These are phyloP conservation scores for Neria commutata DNA, from an alignment of 2,888 invertebrate species.

Conservation along the genomic window DNA sequence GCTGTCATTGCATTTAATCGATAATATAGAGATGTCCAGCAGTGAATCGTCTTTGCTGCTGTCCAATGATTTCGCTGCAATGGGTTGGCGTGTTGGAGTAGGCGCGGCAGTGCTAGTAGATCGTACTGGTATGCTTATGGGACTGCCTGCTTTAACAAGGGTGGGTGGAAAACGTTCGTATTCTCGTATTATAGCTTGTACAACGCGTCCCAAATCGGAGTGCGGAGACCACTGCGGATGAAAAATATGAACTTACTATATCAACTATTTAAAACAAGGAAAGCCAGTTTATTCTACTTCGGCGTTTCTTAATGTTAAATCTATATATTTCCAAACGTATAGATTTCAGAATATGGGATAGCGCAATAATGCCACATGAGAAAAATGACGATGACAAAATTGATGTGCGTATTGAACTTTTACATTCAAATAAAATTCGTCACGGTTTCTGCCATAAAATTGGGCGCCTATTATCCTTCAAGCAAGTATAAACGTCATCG, in stretches of 20 bases:
- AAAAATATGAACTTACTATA: slow-evolving; percentile 25
- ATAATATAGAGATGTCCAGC: slow-evolving; percentile 31
- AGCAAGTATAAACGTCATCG: not conserved
- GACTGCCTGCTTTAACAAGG: slow-evolving; percentile 18
- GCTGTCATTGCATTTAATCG: slow-evolving; percentile 35
- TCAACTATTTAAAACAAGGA: too few relatives aligned
- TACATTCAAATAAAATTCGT: too few relatives aligned
- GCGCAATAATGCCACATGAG: too few relatives aligned
- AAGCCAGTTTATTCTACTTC: too few relatives aligned
- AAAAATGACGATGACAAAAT: too few relatives aligned
- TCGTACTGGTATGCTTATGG: slow-evolving; percentile 28
- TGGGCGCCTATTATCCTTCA: too few relatives aligned
- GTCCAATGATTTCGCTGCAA: slow-evolving; percentile 36
- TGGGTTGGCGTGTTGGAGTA: slow-evolving; percentile 14
- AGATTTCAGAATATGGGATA: too few relatives aligned
- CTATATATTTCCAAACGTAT: too few relatives aligned
- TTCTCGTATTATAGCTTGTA: slow-evolving; percentile 80
- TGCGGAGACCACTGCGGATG: slow-evolving; percentile 71
- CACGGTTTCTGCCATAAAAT: too few relatives aligned
- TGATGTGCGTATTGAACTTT: too few relatives aligned
- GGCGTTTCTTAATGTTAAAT: too few relatives aligned
- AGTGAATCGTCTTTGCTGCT: slow-evolving; percentile 42
- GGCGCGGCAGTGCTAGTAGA: slow-evolving; percentile 7
- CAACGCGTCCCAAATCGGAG: slow-evolving; percentile 80
- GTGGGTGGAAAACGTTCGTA: slow-evolving; percentile 70